These are phyloP conservation scores for Adoxophyes honmai DNA, from an alignment of 1,140 invertebrate genomes.

Conservation along the genomic window DNA sequence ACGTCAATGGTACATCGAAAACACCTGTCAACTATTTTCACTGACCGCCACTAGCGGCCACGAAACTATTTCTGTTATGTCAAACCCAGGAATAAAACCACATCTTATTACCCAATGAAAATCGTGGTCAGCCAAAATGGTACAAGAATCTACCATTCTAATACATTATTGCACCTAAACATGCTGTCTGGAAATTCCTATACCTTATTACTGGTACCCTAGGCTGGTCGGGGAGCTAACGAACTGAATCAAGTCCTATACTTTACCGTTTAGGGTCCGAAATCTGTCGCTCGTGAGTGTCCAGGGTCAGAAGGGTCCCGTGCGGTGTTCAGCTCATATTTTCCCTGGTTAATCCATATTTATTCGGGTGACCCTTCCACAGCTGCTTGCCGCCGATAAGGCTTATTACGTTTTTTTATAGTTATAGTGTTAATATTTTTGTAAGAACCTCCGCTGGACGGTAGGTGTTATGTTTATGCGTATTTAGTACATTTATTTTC, in stretches of 20 bases:
- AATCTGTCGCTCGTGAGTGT: not conserved
- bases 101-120: too few relatives aligned
- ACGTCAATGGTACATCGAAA: too few relatives aligned
- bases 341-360: constrained; percentile 43
- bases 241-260: not conserved
- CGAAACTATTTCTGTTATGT: too few relatives aligned
- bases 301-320: not conserved
- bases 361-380: constrained; percentile 37
- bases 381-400: constrained; percentile 36
- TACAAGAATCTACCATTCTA: too few relatives aligned
- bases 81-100: too few relatives aligned
- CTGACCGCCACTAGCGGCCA: too few relatives aligned
- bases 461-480: constrained; percentile 1
- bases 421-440: constrained; percentile 39
- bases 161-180: not conserved
- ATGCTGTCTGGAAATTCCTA: not conserved
- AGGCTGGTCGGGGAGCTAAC: not conserved
- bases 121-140: too few relatives aligned
- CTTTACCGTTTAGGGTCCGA: not conserved
- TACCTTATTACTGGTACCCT: not conserved
- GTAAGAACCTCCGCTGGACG: constrained; percentile 24
- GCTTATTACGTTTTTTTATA: constrained; percentile 31
- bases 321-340: constrained; percentile 30
- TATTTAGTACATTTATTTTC: constrained; percentile 13
- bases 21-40: too few relatives aligned